phyloP scores from a whole-genome alignment of 2,797 vertebrate genomes.

The Alauda arvensis region DNA sequence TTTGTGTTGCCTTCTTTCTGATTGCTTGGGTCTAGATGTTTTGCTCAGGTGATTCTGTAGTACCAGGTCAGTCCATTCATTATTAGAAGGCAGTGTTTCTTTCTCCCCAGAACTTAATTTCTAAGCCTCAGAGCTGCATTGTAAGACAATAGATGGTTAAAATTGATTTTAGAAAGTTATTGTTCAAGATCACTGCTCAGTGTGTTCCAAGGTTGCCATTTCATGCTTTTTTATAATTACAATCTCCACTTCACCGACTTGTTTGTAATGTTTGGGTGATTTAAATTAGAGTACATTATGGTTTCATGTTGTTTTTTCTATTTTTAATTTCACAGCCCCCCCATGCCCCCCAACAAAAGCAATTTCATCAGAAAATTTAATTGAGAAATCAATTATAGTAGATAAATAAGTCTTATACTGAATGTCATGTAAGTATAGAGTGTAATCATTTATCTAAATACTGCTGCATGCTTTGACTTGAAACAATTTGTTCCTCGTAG shows the following conservation, averaged over 20 bases:
- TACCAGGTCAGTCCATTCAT: neutral
- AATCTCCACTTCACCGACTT: neutral
- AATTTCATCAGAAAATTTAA: neutral
- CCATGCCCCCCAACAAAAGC: neutral
- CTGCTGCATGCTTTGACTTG: neutral
- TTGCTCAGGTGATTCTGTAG: neutral
- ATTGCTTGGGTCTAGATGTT: neutral
- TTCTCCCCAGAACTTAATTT: neutral
- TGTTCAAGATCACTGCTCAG: neutral
- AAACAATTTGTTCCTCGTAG: neutral
- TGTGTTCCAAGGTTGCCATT: neutral
- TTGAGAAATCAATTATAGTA: neutral
- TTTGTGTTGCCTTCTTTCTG: neutral
- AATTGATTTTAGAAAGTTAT: neutral
- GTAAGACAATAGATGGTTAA: neutral
- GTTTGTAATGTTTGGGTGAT: neutral
- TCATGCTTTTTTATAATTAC: neutral
- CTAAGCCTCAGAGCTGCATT: neutral
- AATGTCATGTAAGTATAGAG: neutral
- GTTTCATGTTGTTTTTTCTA: neutral
- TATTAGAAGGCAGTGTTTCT: neutral
- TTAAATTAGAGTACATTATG: neutral
- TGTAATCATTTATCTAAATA: neutral
- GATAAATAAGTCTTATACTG: neutral
- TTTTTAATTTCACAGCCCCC: neutral